Conservation (phyloP, 2,888 invertebrate genomes). For the Drosophila paracracens region DNA sequence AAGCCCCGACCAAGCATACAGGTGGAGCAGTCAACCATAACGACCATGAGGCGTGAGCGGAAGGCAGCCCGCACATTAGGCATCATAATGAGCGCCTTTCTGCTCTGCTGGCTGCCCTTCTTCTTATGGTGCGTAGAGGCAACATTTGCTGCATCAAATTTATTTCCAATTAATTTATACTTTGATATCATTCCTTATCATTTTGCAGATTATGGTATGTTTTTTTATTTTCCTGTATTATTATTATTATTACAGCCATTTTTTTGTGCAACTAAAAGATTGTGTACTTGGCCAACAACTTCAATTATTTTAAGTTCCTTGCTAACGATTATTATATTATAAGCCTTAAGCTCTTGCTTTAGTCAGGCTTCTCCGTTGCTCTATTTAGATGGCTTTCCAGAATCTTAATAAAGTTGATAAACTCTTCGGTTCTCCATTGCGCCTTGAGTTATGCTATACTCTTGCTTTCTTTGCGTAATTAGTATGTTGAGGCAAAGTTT, state of each 20-base stretch:
- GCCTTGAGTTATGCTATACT: constrained; percentile 14
- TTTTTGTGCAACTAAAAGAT: not conserved
- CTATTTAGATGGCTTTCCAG: constrained; percentile 3
- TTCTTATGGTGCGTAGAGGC: constrained; percentile 92
- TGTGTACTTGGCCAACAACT: not conserved
- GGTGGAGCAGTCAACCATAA: constrained; percentile 91
- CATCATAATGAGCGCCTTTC: constrained; percentile 97
- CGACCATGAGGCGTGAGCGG: constrained; percentile 94
- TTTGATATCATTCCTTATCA: not conserved
- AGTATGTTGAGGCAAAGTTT: not conserved
- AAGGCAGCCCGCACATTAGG: constrained; percentile 97
- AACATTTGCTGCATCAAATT: constrained; percentile 2
- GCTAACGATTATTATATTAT: not conserved
- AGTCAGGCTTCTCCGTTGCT: not conserved
- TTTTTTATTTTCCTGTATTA: not conserved
- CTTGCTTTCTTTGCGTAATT: not conserved
- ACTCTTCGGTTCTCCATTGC: constrained; percentile 5
- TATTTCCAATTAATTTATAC: constrained; percentile 2
- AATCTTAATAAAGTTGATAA: constrained; percentile 1
- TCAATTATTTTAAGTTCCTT: not conserved
- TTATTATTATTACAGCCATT: not conserved
- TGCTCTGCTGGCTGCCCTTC: constrained; percentile 98
- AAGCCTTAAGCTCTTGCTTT: not conserved
- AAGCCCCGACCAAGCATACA: constrained; percentile 89
- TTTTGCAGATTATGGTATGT: not conserved